Conservation (phyloP, 2,113 vertebrate species). For the Protobothrops mucrosquamatus region DNA sequence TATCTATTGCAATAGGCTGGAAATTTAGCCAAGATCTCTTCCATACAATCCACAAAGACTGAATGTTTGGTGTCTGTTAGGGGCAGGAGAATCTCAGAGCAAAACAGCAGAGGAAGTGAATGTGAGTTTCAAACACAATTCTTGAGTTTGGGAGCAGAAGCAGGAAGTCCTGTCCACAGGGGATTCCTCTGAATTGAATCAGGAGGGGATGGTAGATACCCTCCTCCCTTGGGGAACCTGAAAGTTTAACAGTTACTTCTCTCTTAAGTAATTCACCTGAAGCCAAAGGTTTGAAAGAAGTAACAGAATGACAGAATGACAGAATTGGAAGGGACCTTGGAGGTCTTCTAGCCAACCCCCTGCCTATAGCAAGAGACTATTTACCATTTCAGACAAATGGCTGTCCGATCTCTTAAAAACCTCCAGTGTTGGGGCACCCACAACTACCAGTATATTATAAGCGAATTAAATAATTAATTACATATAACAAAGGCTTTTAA, state of each 20-base stretch:
- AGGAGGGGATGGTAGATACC: neutral
- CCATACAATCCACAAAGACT: neutral
- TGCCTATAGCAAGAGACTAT: neutral
- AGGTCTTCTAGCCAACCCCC: neutral
- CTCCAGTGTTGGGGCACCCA: neutral
- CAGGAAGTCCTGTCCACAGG: neutral
- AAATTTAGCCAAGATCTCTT: neutral
- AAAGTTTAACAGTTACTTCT: neutral
- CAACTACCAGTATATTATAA: too few relatives aligned
- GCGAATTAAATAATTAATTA: too few relatives aligned
- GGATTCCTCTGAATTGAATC: neutral
- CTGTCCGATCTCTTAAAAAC: neutral
- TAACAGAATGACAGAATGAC: neutral
- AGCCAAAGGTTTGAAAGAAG: neutral
- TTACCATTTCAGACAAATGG: neutral
- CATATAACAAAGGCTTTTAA: too few relatives aligned
- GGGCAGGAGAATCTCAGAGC: neutral
- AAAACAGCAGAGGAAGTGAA: neutral
- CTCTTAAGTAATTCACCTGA: neutral
- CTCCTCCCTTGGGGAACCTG: neutral
- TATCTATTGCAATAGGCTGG: neutral
- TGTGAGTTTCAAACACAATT: neutral
- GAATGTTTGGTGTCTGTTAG: neutral
- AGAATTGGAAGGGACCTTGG: neutral
- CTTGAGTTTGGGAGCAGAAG: neutral